Evolutionary conservation across 2,888 invertebrate genomes (phyloP), one percentile per base, ranked within the genome.

Genomic region (Rhyacophila evoluta): DNA sequence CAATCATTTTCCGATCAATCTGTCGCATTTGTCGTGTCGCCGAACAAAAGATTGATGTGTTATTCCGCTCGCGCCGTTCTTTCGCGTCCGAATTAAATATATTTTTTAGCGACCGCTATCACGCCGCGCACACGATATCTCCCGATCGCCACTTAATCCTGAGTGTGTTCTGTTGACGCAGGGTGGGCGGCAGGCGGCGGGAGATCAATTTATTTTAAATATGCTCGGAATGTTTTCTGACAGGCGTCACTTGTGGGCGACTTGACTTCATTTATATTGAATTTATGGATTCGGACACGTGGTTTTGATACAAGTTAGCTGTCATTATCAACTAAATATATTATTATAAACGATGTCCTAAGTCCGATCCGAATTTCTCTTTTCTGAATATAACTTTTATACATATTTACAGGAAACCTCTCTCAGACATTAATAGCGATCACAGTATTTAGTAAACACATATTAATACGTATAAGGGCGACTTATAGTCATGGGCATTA

Each of bases 201-300:
- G 55, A 55, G 55, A 55, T 55, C 25, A 55, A 55, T 19, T 55
- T 55, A 19, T 33, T 33, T 33, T 55, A 5, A 55, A 12, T 55
- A 55, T 55, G 55, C 55, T 55, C 55, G 55, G 55, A 55, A 55
- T 55, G 55, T 55, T 25, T 19, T 55, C 55, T 55, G 55, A 55
- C 55, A 55, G 19, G 55, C 55, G 19, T 19, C 15, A 10, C 15
- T 10, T 19, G 55, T 55, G 55, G 55, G 55, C 55, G 55, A 19
- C 8, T 55, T 55, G 55, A 19, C 55, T 55, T 55, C 19, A 55
- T 55, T 55, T 55, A 55, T 55, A 55, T 19, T 19, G 15, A 8
- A 25, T 55, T 33, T 33, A 25, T 25, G 25, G 8, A 25, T 25
- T 8, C 8, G 55, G 19, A 3, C 55, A 55, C 55, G 55, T 55